A percentile compares a stretch with the other conserved stretches of the same genome.
Evolutionary conservation across 2,888 invertebrate genomes (phyloP).

Genomic region (Drosophila neonasuta): DNA sequence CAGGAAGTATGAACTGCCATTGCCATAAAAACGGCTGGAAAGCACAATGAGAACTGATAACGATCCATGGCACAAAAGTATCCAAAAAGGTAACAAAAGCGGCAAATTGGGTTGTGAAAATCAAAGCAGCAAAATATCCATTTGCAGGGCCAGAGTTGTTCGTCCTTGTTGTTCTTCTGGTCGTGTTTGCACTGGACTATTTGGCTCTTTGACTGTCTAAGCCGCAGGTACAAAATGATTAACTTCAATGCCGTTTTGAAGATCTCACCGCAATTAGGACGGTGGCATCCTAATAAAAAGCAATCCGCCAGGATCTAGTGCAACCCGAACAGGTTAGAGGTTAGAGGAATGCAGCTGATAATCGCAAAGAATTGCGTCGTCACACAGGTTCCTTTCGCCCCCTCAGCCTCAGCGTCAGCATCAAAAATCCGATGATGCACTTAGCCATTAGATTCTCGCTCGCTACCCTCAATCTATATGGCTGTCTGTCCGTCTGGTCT

Average conservation of each 20-base stretch:
- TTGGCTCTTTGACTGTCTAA: constrained; percentile 70
- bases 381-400: constrained; percentile 13
- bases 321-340: constrained; percentile 43
- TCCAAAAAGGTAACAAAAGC: constrained; percentile 64
- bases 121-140: constrained; percentile 56
- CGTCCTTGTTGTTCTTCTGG: constrained; percentile 20
- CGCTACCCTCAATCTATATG: not conserved
- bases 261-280: constrained; percentile 73
- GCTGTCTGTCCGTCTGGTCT: constrained; percentile 3
- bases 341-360: not conserved
- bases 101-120: constrained; percentile 70
- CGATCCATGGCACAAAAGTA: constrained; percentile 61
- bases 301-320: constrained; percentile 64
- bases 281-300: constrained; percentile 67
- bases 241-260: constrained; percentile 63
- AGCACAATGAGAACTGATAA: constrained; percentile 70
- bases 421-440: constrained; percentile 44
- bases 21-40: constrained; percentile 63
- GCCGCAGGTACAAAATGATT: constrained; percentile 75
- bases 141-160: constrained; percentile 48
- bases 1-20: constrained; percentile 59
- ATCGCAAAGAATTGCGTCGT: constrained; percentile 23
- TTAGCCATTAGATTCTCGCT: constrained; percentile 46
- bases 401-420: constrained; percentile 38
- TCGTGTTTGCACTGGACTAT: constrained; percentile 53